phyloP scores from a whole-genome alignment of 2,113 vertebrate species.

The Ophthalmolycus amberensis region DNA sequence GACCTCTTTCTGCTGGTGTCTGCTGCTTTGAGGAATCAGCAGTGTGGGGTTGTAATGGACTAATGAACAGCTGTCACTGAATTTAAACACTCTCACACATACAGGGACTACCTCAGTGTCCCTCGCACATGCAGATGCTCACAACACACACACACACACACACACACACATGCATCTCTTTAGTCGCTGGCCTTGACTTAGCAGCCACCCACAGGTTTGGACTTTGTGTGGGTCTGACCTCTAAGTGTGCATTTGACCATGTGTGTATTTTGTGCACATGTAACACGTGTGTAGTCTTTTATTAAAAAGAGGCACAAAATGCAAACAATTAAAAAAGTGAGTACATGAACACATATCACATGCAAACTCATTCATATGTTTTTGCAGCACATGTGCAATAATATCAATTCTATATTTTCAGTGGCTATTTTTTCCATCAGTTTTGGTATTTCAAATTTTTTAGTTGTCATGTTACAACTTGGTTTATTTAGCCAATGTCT shows the following conservation, averaged over 20 bases:
- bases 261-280: slow-evolving; percentile 36
- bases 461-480: background rate
- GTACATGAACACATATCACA: background rate
- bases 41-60: slow-evolving; percentile 81
- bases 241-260: slow-evolving; percentile 59
- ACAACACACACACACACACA: slow-evolving; percentile 67
- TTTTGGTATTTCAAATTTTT: background rate
- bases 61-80: slow-evolving; percentile 84
- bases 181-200: slow-evolving; percentile 60
- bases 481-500: background rate
- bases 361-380: background rate
- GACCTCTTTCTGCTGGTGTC: slow-evolving; percentile 61
- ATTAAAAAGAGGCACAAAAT: slow-evolving; percentile 25
- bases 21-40: slow-evolving; percentile 78
- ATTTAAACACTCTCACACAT: slow-evolving; percentile 77
- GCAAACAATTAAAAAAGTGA: background rate
- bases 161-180: slow-evolving; percentile 48
- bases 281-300: slow-evolving; percentile 22
- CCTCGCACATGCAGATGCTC: slow-evolving; percentile 70
- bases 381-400: background rate
- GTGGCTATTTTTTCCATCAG: background rate
- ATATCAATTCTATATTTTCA: background rate
- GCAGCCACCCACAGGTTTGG: slow-evolving; percentile 64
- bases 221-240: slow-evolving; percentile 73
- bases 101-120: slow-evolving; percentile 60